Conservation (phyloP, 2,797 vertebrate species). For the Karalla daura region DNA sequence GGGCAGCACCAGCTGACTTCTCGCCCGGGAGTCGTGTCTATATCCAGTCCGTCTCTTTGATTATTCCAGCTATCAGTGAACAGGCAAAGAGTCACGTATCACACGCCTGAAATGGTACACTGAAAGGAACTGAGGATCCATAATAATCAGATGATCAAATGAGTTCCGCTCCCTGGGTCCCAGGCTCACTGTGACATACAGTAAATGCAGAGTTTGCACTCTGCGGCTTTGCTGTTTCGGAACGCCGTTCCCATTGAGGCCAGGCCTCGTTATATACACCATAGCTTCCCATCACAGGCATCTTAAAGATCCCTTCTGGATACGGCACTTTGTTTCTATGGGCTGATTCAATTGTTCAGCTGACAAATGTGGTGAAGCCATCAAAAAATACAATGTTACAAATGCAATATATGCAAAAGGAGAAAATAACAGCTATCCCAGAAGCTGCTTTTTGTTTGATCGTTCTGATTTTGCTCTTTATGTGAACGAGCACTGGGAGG, state of each 20-base stretch:
- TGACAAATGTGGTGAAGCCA: background rate
- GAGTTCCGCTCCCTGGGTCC: constrained; percentile 45
- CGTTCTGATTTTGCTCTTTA: too few relatives aligned
- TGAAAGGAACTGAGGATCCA: constrained; percentile 58
- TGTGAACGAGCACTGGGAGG: too few relatives aligned
- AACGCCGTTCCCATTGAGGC: background rate
- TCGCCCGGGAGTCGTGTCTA: background rate
- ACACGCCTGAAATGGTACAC: constrained; percentile 52
- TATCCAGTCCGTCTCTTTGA: constrained; percentile 20
- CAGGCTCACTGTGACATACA: constrained; percentile 19
- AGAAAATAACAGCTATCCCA: constrained; percentile 32
- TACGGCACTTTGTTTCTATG: background rate
- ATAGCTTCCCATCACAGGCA: background rate
- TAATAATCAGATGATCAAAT: constrained; percentile 65
- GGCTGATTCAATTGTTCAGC: background rate
- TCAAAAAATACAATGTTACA: background rate
- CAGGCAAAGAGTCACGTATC: constrained; percentile 46
- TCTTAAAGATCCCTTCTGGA: constrained; percentile 1
- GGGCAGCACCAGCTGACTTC: constrained; percentile 3
- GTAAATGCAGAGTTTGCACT: constrained; percentile 54
- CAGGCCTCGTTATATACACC: background rate
- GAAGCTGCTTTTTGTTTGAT: too few relatives aligned
- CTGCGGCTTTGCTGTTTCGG: constrained; percentile 1
- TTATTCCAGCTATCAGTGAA: constrained; percentile 42
- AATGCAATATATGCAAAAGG: constrained; percentile 2